These are phyloP conservation scores for Delia radicum DNA, from an alignment of 1,140 invertebrate species.

Conservation along the genomic window DNA sequence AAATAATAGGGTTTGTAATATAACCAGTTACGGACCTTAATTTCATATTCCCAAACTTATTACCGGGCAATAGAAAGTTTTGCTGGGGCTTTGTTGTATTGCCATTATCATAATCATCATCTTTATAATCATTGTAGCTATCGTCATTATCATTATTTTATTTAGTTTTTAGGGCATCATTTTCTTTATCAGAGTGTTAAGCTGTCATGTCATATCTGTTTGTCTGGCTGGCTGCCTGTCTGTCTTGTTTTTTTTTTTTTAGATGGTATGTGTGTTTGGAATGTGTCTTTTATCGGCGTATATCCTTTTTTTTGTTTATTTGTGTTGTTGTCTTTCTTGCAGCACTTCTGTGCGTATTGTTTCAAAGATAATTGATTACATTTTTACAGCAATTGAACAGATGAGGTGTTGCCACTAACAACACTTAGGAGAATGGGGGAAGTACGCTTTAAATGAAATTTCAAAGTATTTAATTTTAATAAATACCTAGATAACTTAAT, in stretches of 20 bases:
- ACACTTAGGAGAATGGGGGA: neutral
- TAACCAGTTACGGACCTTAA: no score
- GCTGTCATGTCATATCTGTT: neutral
- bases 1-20: no score
- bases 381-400: slow-evolving; percentile 26
- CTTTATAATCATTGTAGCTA: neutral
- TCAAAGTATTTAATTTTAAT: no score
- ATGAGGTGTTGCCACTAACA: slow-evolving; percentile 20
- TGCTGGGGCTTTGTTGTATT: no score
- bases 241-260: neutral
- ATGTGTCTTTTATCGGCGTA: neutral
- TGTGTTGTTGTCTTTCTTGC: neutral
- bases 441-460: neutral
- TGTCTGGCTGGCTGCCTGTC: neutral
- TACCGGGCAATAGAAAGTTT: no score
- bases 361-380: slow-evolving; percentile 26
- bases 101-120: neutral
- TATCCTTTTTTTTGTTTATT: neutral
- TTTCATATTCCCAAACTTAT: no score
- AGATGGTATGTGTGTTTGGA: neutral
- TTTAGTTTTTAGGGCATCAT: neutral
- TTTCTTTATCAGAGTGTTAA: slow-evolving; percentile 13
- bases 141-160: neutral
- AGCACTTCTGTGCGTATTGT: slow-evolving; percentile 24
- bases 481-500: no score